Conservation (phyloP, 2,888 invertebrate species). For the Apamea monoglypha region DNA sequence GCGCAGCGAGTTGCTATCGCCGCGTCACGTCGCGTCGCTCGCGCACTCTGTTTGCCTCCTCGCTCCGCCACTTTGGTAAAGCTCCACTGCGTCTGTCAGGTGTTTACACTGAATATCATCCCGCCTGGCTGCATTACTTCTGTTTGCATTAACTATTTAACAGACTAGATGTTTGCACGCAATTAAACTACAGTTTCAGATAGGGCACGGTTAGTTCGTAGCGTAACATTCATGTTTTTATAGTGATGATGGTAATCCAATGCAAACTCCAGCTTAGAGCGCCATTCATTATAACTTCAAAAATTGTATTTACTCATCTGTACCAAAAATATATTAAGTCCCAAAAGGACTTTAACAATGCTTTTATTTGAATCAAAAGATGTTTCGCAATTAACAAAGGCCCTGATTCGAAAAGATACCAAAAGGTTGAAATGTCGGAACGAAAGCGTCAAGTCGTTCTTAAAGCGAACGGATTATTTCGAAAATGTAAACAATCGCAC, state of each 20-base stretch:
- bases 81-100: slow-evolving; percentile 83
- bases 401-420: slow-evolving; percentile 50
- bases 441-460: slow-evolving; percentile 73
- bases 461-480: slow-evolving; percentile 80
- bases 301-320: slow-evolving; percentile 33
- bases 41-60: slow-evolving; percentile 73
- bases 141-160: slow-evolving; percentile 75
- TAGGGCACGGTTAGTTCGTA: slow-evolving; percentile 23
- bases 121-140: slow-evolving; percentile 69
- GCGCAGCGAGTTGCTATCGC: slow-evolving; percentile 31
- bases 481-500: slow-evolving; percentile 86
- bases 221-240: slow-evolving; percentile 22
- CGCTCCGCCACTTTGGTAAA: slow-evolving; percentile 78
- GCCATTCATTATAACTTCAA: slow-evolving; percentile 24
- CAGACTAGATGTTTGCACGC: slow-evolving; percentile 73
- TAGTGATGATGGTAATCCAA: slow-evolving; percentile 11
- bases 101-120: slow-evolving; percentile 83
- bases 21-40: slow-evolving; percentile 44
- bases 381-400: slow-evolving; percentile 58
- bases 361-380: slow-evolving; percentile 55
- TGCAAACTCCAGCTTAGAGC: not conserved
- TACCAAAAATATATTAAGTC: slow-evolving; percentile 25
- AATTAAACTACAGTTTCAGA: slow-evolving; percentile 73
- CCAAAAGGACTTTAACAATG: slow-evolving; percentile 28
- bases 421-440: slow-evolving; percentile 66